Conservation (phyloP, 2,797 vertebrate genomes). For the Hipposideros larvatus region DNA sequence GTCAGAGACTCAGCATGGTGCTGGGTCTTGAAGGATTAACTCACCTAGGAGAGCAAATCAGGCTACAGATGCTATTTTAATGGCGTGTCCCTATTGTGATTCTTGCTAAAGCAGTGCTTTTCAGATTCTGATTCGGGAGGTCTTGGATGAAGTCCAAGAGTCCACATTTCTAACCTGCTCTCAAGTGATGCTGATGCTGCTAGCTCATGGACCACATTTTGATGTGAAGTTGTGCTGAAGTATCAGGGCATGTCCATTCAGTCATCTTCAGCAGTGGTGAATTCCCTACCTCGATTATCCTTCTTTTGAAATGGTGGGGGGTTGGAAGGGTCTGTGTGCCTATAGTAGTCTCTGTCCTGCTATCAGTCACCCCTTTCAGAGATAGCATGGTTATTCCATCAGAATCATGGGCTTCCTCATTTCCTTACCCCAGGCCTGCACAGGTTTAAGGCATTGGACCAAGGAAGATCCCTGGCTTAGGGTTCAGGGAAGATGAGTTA, state of each 20-base stretch:
- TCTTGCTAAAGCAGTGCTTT: conserved; percentile 18
- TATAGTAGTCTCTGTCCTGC: background rate
- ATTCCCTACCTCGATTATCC: background rate
- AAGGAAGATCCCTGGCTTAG: background rate
- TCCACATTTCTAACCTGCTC: background rate
- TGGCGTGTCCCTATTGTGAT: background rate
- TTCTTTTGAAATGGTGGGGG: background rate
- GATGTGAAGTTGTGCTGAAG: background rate
- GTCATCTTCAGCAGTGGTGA: background rate
- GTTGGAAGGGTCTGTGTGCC: background rate
- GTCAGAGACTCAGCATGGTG: background rate
- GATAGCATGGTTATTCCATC: background rate
- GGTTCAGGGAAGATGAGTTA: background rate
- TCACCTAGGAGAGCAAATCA: background rate
- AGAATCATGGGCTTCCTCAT: background rate
- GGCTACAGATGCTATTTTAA: background rate
- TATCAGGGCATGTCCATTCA: background rate
- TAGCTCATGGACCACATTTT: background rate
- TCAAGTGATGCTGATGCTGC: background rate
- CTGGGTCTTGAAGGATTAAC: background rate
- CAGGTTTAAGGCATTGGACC: background rate
- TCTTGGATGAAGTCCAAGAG: background rate
- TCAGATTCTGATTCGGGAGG: background rate
- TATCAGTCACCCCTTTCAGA: background rate
- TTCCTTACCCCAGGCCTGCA: background rate